These are phyloP conservation scores for Brachystomella parvula DNA, from an alignment of 1,140 invertebrate genomes.

Conservation along the genomic window DNA sequence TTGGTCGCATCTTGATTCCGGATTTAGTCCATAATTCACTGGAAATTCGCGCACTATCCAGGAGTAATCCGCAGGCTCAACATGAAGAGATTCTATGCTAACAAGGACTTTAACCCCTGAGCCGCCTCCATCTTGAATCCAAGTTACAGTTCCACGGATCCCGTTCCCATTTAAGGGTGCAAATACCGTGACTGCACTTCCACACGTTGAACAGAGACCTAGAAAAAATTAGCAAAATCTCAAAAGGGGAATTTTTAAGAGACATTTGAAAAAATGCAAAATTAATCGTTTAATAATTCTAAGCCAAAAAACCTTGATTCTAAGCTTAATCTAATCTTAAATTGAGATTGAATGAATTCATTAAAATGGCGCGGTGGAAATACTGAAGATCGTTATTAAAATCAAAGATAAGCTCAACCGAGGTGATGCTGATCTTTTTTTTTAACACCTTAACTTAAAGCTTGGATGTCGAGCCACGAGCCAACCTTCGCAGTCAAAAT, in stretches of 20 bases:
- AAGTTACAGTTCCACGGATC: constrained; percentile 36
- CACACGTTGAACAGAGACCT: constrained; percentile 5
- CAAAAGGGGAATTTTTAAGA: neutral
- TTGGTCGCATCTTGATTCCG: constrained; percentile 29
- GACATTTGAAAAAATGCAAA: neutral
- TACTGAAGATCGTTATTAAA: no score
- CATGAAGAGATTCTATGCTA: constrained; percentile 28
- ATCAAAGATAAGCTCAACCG: no score
- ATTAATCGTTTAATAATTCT: neutral
- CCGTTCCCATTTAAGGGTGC: constrained; percentile 37
- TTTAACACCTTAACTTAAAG: no score
- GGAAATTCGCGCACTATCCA: constrained; percentile 37
- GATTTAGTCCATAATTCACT: constrained; percentile 34
- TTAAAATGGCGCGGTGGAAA: no score
- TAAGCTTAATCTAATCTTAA: no score
- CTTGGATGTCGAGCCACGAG: no score
- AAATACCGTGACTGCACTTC: constrained; percentile 29
- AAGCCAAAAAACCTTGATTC: no score
- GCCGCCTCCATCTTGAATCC: constrained; percentile 34
- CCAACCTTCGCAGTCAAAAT: no score
- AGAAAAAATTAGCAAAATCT: neutral
- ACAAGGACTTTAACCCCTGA: constrained; percentile 35
- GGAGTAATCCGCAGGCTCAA: constrained; percentile 31
- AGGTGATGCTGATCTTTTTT: no score
- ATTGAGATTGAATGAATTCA: no score